Evolutionary conservation across 1,140 invertebrate genomes (phyloP).

Genomic region (Orchesella cincta): DNA sequence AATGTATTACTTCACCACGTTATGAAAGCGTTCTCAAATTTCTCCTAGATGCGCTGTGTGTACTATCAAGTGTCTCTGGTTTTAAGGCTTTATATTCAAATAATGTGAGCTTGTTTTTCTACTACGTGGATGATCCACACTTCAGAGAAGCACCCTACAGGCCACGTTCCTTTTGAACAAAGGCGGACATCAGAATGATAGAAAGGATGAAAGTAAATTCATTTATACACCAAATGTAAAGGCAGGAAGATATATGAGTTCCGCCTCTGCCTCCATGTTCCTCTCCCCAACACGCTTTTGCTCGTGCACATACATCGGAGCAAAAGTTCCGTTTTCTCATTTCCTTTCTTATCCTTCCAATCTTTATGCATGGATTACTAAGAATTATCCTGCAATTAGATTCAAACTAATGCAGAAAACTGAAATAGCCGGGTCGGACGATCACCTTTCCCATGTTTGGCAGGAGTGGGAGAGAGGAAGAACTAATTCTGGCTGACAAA

Average conservation of each 20-base stretch:
- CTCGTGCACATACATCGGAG: background rate
- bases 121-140: background rate
- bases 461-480: background rate
- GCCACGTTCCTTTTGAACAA: too few relatives aligned
- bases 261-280: background rate
- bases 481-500: background rate
- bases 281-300: background rate
- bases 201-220: slow-evolving; percentile 6
- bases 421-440: background rate
- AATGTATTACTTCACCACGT: background rate
- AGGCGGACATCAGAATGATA: background rate
- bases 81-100: too few relatives aligned
- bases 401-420: slow-evolving; percentile 17
- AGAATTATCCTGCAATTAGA: slow-evolving; percentile 28
- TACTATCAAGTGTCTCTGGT: too few relatives aligned
- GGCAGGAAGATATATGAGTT: slow-evolving; percentile 21
- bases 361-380: slow-evolving; percentile 27
- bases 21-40: background rate
- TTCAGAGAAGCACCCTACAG: background rate
- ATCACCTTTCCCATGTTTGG: background rate
- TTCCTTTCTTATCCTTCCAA: slow-evolving; percentile 25
- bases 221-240: background rate
- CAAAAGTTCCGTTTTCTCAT: background rate
- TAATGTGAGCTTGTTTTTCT: too few relatives aligned
- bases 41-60: too few relatives aligned